phyloP scores from a whole-genome alignment of 2,888 invertebrate genomes.

The Tipula vernalis region DNA sequence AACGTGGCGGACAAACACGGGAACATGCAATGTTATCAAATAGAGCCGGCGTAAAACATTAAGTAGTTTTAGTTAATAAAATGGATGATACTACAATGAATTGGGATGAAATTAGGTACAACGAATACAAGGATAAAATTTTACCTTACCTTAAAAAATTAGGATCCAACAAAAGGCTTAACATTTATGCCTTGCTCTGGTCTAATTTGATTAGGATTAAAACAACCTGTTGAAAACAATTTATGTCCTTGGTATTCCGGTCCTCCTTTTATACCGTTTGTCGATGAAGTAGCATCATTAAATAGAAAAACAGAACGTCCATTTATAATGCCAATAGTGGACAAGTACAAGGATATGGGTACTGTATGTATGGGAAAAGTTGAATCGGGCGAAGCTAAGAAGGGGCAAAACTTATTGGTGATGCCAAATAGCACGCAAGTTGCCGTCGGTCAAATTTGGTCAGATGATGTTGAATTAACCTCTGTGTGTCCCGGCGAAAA shows the following conservation, averaged over 20 bases:
- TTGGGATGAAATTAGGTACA: slow-evolving; percentile 89
- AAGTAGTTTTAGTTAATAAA: slow-evolving; percentile 98
- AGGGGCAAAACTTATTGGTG: slow-evolving; percentile 80
- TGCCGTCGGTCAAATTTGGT: slow-evolving; percentile 90
- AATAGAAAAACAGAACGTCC: slow-evolving; percentile 88
- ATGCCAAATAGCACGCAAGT: slow-evolving; percentile 99
- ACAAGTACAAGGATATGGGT: slow-evolving; percentile 99
- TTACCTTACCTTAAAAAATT: slow-evolving; percentile 94
- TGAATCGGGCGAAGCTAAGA: slow-evolving; percentile 87
- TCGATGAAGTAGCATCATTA: slow-evolving; percentile 84
- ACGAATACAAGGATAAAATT: slow-evolving; percentile 97
- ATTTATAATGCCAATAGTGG: slow-evolving; percentile 95
- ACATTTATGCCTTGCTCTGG: slow-evolving; percentile 98
- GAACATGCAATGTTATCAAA: slow-evolving; percentile 99
- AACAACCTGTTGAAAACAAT: slow-evolving; percentile 60
- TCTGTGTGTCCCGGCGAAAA: slow-evolving; percentile 94
- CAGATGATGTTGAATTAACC: slow-evolving; percentile 94
- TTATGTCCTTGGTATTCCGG: slow-evolving; percentile 86
- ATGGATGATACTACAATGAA: slow-evolving; percentile 99
- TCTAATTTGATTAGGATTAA: slow-evolving; percentile 87
- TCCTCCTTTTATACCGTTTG: slow-evolving; percentile 89
- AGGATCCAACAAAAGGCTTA: slow-evolving; percentile 85
- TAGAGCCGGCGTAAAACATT: slow-evolving; percentile 95
- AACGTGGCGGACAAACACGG: slow-evolving; percentile 97
- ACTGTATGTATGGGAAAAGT: slow-evolving; percentile 98